phyloP scores from a whole-genome alignment of 2,888 invertebrate genomes.

The Corbicula japonica region DNA sequence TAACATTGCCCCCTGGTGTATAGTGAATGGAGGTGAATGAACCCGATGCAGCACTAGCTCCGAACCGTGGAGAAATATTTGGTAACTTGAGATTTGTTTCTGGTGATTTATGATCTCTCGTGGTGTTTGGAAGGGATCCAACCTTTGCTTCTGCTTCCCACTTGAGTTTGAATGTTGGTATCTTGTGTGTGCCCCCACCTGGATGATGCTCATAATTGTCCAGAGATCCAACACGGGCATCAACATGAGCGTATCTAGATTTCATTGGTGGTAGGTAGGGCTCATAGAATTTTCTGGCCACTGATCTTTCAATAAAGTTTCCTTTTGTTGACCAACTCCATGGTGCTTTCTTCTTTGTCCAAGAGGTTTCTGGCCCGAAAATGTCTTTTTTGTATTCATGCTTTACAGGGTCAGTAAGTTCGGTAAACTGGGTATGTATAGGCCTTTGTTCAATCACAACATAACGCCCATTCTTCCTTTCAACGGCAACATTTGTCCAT shows the following conservation, averaged over 20 bases:
- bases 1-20: slow-evolving; percentile 70
- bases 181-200: slow-evolving; percentile 67
- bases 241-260: slow-evolving; percentile 45
- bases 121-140: slow-evolving; percentile 64
- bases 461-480: slow-evolving; percentile 76
- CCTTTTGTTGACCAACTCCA: slow-evolving; percentile 72
- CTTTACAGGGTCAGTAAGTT: slow-evolving; percentile 16
- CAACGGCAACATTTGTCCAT: slow-evolving; percentile 73
- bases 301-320: slow-evolving; percentile 66
- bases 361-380: slow-evolving; percentile 52
- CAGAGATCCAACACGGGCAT: slow-evolving; percentile 66
- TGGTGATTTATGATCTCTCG: slow-evolving; percentile 5
- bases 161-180: slow-evolving; percentile 71
- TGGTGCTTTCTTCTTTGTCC: slow-evolving; percentile 65
- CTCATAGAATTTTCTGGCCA: slow-evolving; percentile 64
- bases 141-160: slow-evolving; percentile 75
- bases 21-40: slow-evolving; percentile 72
- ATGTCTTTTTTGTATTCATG: slow-evolving; percentile 37
- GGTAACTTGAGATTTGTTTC: slow-evolving; percentile 49
- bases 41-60: slow-evolving; percentile 69
- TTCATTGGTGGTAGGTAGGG: slow-evolving; percentile 72
- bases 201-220: slow-evolving; percentile 66
- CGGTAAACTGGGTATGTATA: slow-evolving; percentile 68
- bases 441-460: slow-evolving; percentile 79
- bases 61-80: slow-evolving; percentile 69